Evolutionary conservation across 2,797 vertebrate genomes (phyloP), one percentile per base, ranked within the genome.

Genomic region (Zenarchopterus dispar): DNA sequence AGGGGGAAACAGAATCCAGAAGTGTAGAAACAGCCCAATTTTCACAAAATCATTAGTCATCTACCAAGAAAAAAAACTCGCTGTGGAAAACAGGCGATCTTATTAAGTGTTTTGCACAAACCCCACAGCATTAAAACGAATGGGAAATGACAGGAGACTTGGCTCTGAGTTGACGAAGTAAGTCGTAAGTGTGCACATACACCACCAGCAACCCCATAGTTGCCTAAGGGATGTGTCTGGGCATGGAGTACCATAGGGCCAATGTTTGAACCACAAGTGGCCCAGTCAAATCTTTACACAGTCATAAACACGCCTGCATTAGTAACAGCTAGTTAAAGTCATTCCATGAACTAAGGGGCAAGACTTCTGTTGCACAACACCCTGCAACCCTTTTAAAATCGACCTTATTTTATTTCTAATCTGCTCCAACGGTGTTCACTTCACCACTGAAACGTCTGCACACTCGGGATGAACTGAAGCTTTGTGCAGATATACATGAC

Each of bases 301-400:
- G 68, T 61, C 80, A 80, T 89, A 87, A 86, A 87, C 73, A 74
- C 67, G 57, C 47, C 70, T 52, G 81, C 75, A 85, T 88, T 82
- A 80, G 81, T 56, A 87, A 78, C 80, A 88, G 84, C 73, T 67
- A 75, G 65, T 84, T 83, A 76, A 80, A 82, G 78, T 78, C 33
- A 68, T 75, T 79, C 71, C 67, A 73, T 77, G 56, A 71, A 70
- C 51, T 41, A 55, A 23, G 46, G 63, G 67, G 21, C 17, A 19
- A 11, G 61, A 33, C 50, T 56, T 49, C 46, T 23, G 42, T 39
- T 47, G 70, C 70, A 64, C 39, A 64, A 47, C 68, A 61, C 48
- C 33, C 60, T 28, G 50, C 43, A 53, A 31, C 33, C 41, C 47
- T 67, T 33, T 50, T 43, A 64, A 70, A 56, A 64, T 53, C 3